Evolutionary conservation across 2,113 vertebrate species (phyloP).

Genomic region (Trochalopteron elliotii): DNA sequence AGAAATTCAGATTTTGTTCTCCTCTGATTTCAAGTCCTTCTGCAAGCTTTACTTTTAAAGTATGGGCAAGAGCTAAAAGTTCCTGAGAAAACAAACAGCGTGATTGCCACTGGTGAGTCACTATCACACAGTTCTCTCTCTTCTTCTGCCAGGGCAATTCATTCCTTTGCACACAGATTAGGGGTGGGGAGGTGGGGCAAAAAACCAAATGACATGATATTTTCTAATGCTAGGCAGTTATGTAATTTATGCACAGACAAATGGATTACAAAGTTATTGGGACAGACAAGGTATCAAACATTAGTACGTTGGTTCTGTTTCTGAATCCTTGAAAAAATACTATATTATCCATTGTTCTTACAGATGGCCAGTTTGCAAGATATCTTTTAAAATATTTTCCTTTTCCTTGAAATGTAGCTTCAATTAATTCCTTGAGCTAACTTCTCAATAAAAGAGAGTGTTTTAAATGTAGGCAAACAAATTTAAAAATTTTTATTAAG

Average conservation of each 20-base stretch:
- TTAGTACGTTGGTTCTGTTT: not conserved
- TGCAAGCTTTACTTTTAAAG: not conserved
- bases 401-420: not conserved
- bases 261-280: not conserved
- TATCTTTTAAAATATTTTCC: not conserved
- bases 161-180: not conserved
- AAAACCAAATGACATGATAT: not conserved
- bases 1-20: not conserved
- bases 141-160: not conserved
- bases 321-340: not conserved
- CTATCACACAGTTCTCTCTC: not conserved
- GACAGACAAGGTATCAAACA: not conserved
- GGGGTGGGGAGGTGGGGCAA: accelerated
- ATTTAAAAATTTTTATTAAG: not conserved
- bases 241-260: not conserved
- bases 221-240: not conserved
- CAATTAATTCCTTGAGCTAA: not conserved
- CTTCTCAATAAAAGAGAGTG: not conserved
- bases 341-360: not conserved
- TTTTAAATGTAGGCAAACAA: not conserved
- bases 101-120: not conserved
- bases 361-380: not conserved
- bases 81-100: not conserved
- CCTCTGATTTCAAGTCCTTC: not conserved
- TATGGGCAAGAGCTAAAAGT: not conserved